A percentile compares a stretch with the other conserved stretches of the same genome.
Conservation (phyloP, 2,888 invertebrate genomes). For the Aphidius colemani region DNA sequence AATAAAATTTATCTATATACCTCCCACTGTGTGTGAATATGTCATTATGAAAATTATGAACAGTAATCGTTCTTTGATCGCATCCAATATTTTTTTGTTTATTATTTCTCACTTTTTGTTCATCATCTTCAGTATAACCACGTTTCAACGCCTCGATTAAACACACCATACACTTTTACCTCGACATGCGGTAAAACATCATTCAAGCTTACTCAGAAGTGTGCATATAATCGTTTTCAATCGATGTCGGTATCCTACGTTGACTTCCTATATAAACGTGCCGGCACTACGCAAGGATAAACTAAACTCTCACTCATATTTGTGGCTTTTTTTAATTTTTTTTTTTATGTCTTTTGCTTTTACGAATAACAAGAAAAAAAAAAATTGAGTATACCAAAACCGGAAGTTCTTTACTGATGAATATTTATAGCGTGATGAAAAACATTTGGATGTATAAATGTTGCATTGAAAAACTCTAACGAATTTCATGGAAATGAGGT, state of each 20-base stretch:
- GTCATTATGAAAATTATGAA: neutral
- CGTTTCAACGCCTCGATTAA: conserved; percentile 29
- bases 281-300: conserved; percentile 29
- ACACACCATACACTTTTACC: conserved; percentile 27
- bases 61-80: neutral
- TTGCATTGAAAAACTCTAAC: too few species aligned
- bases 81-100: neutral
- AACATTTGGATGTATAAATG: conserved; percentile 15
- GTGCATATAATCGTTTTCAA: conserved; percentile 30
- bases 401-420: conserved; percentile 25
- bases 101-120: neutral
- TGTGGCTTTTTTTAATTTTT: neutral
- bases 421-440: conserved; percentile 28
- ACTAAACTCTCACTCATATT: conserved; percentile 18
- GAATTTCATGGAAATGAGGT: neutral
- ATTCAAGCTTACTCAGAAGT: conserved; percentile 29
- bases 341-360: neutral
- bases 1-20: neutral
- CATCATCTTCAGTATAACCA: neutral
- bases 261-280: conserved; percentile 23
- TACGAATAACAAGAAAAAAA: conserved; percentile 21
- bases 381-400: conserved; percentile 15
- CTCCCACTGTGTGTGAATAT: neutral
- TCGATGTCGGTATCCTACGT: conserved; percentile 19
- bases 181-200: conserved; percentile 25